phyloP scores from a whole-genome alignment of 2,888 invertebrate species.

The Conus canariensis region DNA sequence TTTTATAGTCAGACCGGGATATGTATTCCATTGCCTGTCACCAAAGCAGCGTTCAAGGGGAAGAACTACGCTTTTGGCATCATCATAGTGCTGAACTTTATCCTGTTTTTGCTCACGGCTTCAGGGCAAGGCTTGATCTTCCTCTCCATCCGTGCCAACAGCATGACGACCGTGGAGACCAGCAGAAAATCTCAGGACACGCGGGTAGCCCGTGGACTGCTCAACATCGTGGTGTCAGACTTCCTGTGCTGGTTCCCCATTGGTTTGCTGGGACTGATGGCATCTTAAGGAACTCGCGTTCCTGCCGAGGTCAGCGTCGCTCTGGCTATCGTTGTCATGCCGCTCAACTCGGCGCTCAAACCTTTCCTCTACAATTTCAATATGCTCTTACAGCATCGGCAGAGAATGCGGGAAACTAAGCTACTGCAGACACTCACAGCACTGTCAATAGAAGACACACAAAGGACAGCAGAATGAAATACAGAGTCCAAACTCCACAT shows the following conservation, averaged over 20 bases:
- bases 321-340: not conserved
- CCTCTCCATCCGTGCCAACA: not conserved
- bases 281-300: not conserved
- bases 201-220: slow-evolving; percentile 1
- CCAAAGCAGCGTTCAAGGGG: slow-evolving; percentile 70
- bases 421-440: not conserved
- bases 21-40: slow-evolving; percentile 76
- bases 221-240: not conserved
- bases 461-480: too few relatives aligned
- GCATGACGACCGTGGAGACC: not conserved
- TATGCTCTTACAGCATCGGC: not conserved
- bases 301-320: slow-evolving; percentile 1
- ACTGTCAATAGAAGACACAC: not conserved
- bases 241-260: slow-evolving; percentile 17
- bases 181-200: not conserved
- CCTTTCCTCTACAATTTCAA: slow-evolving; percentile 20
- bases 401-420: not conserved
- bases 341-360: not conserved
- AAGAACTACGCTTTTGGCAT: slow-evolving; percentile 75
- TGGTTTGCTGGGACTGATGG: not conserved
- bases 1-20: slow-evolving; percentile 71
- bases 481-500: too few relatives aligned
- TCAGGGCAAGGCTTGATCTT: slow-evolving; percentile 72
- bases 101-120: slow-evolving; percentile 71
- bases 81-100: slow-evolving; percentile 73